A percentile compares a stretch with the other conserved stretches of the same genome.
phyloP scores from a whole-genome alignment of 2,113 vertebrate genomes.

The Macrotis lagotis region DNA sequence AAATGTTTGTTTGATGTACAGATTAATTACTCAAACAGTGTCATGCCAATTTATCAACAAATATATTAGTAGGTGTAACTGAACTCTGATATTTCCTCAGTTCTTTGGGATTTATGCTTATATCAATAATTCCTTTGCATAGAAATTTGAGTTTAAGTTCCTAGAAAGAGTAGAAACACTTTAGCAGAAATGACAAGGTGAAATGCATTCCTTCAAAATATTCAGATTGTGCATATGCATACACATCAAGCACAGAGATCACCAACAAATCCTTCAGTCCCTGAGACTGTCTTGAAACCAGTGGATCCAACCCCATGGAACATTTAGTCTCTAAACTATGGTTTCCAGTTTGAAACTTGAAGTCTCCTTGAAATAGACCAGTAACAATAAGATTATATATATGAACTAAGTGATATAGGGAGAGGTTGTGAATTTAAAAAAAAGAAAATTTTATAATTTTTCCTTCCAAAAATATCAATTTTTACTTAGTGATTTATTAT shows the following conservation, averaged over 20 bases:
- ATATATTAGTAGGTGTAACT: not conserved
- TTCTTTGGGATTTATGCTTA: not conserved
- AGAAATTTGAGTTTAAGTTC: not conserved
- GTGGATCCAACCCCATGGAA: not conserved
- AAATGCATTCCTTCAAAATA: not conserved
- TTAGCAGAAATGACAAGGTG: not conserved
- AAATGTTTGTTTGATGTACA: not conserved
- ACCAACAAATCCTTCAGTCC: not conserved
- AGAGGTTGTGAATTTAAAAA: not conserved
- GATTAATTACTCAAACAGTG: not conserved
- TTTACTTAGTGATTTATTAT: not conserved
- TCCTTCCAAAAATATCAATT: not conserved
- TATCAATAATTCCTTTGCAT: not conserved
- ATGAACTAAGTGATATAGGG: not conserved
- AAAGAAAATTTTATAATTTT: not conserved
- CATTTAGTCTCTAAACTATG: not conserved
- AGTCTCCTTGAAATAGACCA: slow-evolving; percentile 6
- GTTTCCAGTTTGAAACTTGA: not conserved
- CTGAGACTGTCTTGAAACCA: not conserved
- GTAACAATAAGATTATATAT: not conserved
- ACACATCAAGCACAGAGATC: not conserved
- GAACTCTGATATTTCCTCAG: not conserved
- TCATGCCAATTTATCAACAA: not conserved
- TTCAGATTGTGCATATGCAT: not conserved
- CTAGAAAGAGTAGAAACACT: not conserved